phyloP scores from a whole-genome alignment of 1,140 invertebrate species.

The Wiebesia pumilae region DNA sequence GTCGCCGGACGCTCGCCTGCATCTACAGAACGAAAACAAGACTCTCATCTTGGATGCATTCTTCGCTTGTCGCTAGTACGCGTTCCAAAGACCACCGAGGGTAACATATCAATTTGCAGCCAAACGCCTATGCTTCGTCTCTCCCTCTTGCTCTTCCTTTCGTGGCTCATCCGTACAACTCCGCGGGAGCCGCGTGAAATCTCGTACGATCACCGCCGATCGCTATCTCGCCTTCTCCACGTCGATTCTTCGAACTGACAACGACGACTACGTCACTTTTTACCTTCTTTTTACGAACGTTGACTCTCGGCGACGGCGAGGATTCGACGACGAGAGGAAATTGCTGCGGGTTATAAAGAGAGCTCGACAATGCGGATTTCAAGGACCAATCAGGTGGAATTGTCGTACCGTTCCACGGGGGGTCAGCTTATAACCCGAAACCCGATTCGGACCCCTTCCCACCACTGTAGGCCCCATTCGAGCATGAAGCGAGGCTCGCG shows the following conservation, averaged over 20 bases:
- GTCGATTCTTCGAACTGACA: slow-evolving; percentile 19
- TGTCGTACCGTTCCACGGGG: slow-evolving; percentile 51
- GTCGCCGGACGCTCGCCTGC: no score
- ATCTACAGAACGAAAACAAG: background rate
- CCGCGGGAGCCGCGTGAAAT: slow-evolving; percentile 31
- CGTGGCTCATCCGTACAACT: background rate
- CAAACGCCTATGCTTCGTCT: background rate
- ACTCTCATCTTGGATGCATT: background rate
- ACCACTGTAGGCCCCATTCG: no score
- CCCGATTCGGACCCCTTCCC: background rate
- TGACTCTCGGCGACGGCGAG: background rate
- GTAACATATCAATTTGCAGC: slow-evolving; percentile 45
- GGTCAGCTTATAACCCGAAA: slow-evolving; percentile 47
- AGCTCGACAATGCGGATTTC: slow-evolving; percentile 25
- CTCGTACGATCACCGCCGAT: slow-evolving; percentile 37
- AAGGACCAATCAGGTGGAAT: slow-evolving; percentile 71
- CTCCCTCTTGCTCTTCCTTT: no score
- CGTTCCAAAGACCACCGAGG: slow-evolving; percentile 11
- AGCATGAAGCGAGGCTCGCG: background rate
- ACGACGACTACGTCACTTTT: background rate
- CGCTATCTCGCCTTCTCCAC: background rate
- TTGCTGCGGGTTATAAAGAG: slow-evolving; percentile 32
- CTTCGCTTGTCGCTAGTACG: background rate
- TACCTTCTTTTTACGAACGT: background rate
- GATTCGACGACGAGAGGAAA: slow-evolving; percentile 18